Evolutionary conservation across 2,113 vertebrate species (phyloP).

Genomic region (Cariama cristata): DNA sequence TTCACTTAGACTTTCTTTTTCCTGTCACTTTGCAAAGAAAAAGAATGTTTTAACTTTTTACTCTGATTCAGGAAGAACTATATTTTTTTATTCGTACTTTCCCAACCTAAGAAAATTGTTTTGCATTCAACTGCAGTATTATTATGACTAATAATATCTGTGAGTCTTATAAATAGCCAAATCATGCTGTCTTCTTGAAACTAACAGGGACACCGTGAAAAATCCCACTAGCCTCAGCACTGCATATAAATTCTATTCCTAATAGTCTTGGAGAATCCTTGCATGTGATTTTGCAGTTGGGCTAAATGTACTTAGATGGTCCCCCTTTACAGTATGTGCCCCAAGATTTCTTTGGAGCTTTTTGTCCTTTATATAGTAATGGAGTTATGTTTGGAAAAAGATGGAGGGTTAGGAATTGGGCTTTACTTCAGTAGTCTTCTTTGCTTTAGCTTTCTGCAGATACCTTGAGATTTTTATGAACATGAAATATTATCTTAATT

Average conservation of each 20-base stretch:
- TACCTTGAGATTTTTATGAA: neutral
- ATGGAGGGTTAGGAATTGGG: neutral
- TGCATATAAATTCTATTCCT: neutral
- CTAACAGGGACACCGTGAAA: neutral
- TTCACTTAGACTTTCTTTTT: neutral
- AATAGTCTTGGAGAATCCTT: neutral
- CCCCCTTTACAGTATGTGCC: neutral
- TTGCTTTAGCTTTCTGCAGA: neutral
- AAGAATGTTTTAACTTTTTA: neutral
- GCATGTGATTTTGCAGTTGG: neutral
- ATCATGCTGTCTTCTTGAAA: neutral
- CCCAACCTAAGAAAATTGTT: neutral
- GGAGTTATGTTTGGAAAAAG: neutral
- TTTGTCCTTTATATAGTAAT: neutral
- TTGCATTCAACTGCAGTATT: neutral
- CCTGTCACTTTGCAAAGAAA: neutral
- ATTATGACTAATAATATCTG: neutral
- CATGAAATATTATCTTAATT: constrained; percentile 24
- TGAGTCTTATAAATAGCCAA: neutral
- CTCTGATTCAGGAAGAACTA: neutral
- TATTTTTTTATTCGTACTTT: neutral
- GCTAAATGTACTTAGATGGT: neutral
- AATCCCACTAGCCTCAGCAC: neutral
- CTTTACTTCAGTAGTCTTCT: neutral
- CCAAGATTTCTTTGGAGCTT: neutral